These are phyloP conservation scores for Chironomus tepperi DNA, from an alignment of 1,140 invertebrate genomes.

Conservation along the genomic window DNA sequence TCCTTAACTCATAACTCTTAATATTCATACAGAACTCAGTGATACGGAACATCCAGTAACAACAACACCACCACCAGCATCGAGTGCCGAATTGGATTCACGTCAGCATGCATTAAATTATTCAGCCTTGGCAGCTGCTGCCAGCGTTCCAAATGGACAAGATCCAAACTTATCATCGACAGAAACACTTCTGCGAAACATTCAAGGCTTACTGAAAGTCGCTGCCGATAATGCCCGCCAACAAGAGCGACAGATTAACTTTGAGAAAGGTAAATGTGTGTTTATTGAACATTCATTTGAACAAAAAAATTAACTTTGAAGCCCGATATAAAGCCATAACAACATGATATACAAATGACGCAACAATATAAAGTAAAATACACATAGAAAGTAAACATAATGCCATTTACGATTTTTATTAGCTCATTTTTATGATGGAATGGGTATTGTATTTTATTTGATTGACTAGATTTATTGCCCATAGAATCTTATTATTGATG, in stretches of 20 bases:
- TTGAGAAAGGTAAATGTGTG: constrained; percentile 77
- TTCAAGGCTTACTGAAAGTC: constrained; percentile 88
- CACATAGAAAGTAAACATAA: too few species aligned
- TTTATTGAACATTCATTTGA: constrained; percentile 5
- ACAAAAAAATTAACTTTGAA: too few species aligned
- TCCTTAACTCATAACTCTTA: too few species aligned
- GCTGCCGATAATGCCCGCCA: constrained; percentile 91
- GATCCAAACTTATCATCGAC: constrained; percentile 66
- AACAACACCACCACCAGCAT: constrained; percentile 37
- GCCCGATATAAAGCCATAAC: too few species aligned
- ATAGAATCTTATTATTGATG: too few species aligned
- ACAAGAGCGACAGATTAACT: constrained; percentile 89
- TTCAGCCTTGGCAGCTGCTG: constrained; percentile 52
- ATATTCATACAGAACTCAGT: constrained; percentile 48
- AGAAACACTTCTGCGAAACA: constrained; percentile 86
- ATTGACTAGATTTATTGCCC: too few species aligned
- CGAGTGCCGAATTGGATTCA: constrained; percentile 26
- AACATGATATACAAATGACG: too few species aligned
- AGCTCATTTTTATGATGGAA: too few species aligned
- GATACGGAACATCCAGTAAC: constrained; percentile 44
- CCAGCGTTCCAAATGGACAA: constrained; percentile 39
- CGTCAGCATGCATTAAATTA: constrained; percentile 62
- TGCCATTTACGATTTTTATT: too few species aligned
- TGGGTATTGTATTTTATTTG: too few species aligned
- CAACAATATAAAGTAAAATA: too few species aligned